Evolutionary conservation across 2,888 invertebrate genomes (phyloP), one percentile per base, ranked within the genome.

Genomic region (Itoplectis maculator): DNA sequence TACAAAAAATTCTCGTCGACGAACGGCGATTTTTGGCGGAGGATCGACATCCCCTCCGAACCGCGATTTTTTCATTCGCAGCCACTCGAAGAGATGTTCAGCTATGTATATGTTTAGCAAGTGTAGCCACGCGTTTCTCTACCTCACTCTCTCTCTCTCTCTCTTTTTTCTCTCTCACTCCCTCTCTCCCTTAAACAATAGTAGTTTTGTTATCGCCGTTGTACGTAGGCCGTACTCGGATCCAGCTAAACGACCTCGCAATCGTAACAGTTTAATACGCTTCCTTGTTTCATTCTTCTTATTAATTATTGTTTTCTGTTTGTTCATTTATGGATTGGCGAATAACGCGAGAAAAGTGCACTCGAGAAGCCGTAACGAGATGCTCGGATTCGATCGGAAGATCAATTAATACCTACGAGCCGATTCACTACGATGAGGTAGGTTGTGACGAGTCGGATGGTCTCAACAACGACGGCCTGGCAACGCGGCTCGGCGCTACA

Each of bases 391-490:
- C 66, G 75, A 79, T 59, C 78, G 70, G 72, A 79, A 79, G 82
- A 79, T 79, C 72, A 72, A 65, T 61, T 29, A 29, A 65, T 75
- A 82, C 61, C 66, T 61, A 76, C 75, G 76, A 82, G 79, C 76
- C 79, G 68, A 72, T 82, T 82, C 54, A 61, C 76, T 82, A 80
- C 82, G 82, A 63, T 83, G 82, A 83, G 82, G 82, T 83, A 83
- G 82, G 82, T 83, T n/a, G 72, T 73, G 79, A 65, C 79, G 75
- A 83, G 82, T 63, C 63, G 29, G 68, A 73, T 80, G 82, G 20
- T 83, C 37, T 76, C 29, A 51, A 68, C 29, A 51, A 68, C 68
- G 68, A 78, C 68, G 81, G 40, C 69, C 78, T 73, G 54, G 35
- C 66, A 78, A 81, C 72, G 77, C 81, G 56, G 70, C 80, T 72